These are phyloP conservation scores for Drymodes brunneopygia DNA, from an alignment of 2,113 vertebrate species.

Conservation along the genomic window DNA sequence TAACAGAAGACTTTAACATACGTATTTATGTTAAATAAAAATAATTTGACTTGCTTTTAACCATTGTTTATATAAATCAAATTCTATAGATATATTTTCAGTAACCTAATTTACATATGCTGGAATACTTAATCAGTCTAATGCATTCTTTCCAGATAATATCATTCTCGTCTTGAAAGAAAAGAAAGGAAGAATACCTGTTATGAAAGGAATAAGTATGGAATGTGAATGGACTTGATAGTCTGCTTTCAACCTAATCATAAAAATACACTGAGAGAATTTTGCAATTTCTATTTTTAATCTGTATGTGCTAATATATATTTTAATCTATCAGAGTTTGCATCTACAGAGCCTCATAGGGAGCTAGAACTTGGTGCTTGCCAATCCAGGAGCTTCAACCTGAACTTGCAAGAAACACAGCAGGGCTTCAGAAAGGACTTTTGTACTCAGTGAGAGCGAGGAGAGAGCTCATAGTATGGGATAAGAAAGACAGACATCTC, in stretches of 20 bases:
- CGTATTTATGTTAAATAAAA: background rate
- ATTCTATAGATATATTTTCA: background rate
- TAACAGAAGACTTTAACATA: background rate
- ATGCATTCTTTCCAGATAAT: background rate
- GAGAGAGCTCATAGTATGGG: background rate
- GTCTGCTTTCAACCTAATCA: background rate
- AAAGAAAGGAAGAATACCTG: background rate
- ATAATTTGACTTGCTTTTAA: background rate
- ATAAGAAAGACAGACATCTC: background rate
- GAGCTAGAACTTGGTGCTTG: background rate
- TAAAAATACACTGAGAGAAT: background rate
- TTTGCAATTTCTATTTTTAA: background rate
- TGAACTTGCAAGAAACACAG: background rate
- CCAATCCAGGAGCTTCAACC: background rate
- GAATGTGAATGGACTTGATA: background rate
- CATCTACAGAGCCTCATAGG: rapidly evolving
- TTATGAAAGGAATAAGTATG: background rate
- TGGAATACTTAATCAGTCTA: background rate
- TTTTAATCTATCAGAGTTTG: background rate
- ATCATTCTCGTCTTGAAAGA: background rate
- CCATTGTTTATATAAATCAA: background rate
- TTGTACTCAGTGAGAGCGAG: rapidly evolving
- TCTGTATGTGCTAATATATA: background rate
- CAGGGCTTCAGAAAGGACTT: background rate
- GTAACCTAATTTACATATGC: background rate